A percentile compares a stretch with the other conserved stretches of the same genome.
phyloP scores from a whole-genome alignment of 2,888 invertebrate species.

The Yponomeuta malinellus region DNA sequence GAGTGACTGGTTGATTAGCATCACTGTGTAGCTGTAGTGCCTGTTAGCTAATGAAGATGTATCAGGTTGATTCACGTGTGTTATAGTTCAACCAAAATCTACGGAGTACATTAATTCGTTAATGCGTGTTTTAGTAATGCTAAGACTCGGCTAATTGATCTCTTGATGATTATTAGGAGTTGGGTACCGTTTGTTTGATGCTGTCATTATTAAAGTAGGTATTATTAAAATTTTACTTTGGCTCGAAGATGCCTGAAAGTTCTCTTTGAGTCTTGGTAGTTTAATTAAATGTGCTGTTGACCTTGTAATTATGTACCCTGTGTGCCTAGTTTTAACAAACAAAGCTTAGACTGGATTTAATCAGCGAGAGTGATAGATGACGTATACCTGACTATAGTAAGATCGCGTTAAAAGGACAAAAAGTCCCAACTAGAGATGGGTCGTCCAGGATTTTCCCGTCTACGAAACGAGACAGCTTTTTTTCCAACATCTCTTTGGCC shows the following conservation, averaged over 20 bases:
- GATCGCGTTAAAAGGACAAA: background rate
- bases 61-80: slow-evolving; percentile 7
- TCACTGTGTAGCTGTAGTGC: slow-evolving; percentile 2
- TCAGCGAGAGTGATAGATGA: background rate
- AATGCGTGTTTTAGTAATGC: background rate
- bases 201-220: background rate
- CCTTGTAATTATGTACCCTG: background rate
- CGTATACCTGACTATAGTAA: background rate
- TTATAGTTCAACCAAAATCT: background rate
- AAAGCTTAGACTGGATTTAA: background rate
- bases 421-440: background rate
- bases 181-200: background rate
- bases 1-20: slow-evolving; percentile 7
- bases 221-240: background rate
- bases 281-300: background rate
- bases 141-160: slow-evolving; percentile 6
- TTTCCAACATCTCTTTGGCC: too few relatives aligned
- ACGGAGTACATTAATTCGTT: background rate
- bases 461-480: too few relatives aligned
- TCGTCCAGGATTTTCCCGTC: background rate
- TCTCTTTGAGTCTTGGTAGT: background rate
- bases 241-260: background rate
- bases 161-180: background rate
- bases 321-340: background rate
- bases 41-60: slow-evolving; percentile 5